Evolutionary conservation across 2,113 vertebrate species (phyloP), one percentile per base, ranked within the genome.

Genomic region (Hemiscyllium ocellatum): DNA sequence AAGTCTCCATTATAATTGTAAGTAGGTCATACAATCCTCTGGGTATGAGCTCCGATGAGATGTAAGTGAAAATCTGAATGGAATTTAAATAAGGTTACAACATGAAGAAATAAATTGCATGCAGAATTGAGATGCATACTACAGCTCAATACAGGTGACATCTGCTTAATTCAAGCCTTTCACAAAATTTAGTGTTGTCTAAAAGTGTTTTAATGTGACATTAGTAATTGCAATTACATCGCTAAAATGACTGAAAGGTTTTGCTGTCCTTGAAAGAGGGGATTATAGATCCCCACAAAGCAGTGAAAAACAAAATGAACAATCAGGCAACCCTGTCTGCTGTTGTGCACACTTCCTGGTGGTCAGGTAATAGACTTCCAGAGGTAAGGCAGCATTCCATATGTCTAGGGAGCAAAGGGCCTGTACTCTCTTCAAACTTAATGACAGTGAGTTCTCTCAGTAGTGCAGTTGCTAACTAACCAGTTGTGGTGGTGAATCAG

Each of bases 11-110:
- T 52, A 29, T 22, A 52, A 26, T 26, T 87, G 86, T 26, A 89
- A 24, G 26, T 90, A 29, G 52, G 50, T 90, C 50, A 29, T 5
- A 0, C 52, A n/a, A 4, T 29, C n/a, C 87, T 89, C 52, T 33
- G 29, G 12, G 10, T 89, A 29, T 29, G 3, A 6, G 26, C 52
- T 42, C 80, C 15, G 17, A 83, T 83, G 17, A 47, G 37, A 47
- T n/a, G 26, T 61, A 56, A 65, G 87, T 90, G 87, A 56, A 61
- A 90, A 65, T 52, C 1, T 33, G 87, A 5, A 33, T 61, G 13
- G 87, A 90, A 90, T 90, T 61, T 61, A 65, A 90, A 90, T 61
- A 33, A 56, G 52, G 26, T n/a, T 61, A 90, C 87, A 90, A 90
- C 17, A 13, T 33, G 52, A 61, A 90, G 87, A 56, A 61, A 12